Evolutionary conservation across 92 coral and sea anemone genomes (phyloP).

Genomic region (Blastomussa wellsi): DNA sequence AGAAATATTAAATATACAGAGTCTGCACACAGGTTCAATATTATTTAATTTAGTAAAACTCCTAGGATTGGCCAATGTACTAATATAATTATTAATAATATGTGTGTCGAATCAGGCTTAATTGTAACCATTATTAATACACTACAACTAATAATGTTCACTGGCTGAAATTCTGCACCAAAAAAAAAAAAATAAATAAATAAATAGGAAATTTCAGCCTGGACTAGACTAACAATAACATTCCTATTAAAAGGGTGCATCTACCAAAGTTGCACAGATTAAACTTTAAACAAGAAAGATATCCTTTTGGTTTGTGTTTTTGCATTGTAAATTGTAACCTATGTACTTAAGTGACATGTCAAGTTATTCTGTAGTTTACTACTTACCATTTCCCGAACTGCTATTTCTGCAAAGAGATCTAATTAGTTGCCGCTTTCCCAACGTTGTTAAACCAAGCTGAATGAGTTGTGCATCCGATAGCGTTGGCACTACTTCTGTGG

Average conservation of each 20-base stretch:
- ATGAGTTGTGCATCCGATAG: constrained; percentile 35
- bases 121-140: too few species aligned
- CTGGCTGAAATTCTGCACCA: too few species aligned
- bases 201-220: too few species aligned
- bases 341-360: not conserved
- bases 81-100: too few species aligned
- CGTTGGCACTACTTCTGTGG: constrained; percentile 27
- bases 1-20: not conserved
- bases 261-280: too few species aligned
- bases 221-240: too few species aligned
- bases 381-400: constrained; percentile 19
- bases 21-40: not conserved
- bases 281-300: too few species aligned
- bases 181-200: too few species aligned
- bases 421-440: constrained; percentile 24
- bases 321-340: not conserved
- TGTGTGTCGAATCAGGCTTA: too few species aligned
- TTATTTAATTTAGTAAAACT: not conserved
- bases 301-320: not conserved
- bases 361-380: too few species aligned
- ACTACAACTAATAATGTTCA: too few species aligned
- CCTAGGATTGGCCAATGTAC: not conserved
- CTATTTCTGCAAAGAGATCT: constrained; percentile 21
- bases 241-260: too few species aligned
- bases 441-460: constrained; percentile 30